Evolutionary conservation across 1,140 invertebrate species (phyloP), one percentile per base, ranked within the genome.

Genomic region (Ceratosolen solmsi): DNA sequence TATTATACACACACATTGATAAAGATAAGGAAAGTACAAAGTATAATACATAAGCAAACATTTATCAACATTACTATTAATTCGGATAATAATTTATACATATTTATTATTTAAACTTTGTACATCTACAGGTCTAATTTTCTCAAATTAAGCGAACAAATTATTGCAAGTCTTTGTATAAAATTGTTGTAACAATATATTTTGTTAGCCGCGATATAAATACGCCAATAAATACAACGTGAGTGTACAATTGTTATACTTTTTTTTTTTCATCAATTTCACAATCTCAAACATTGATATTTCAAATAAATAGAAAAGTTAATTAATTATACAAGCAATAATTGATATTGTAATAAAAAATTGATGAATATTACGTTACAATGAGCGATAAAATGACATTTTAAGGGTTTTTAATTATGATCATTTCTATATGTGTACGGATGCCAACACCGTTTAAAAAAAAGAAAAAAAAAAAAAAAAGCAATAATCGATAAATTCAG

Each of bases 401-500:
- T 46, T 13, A 46, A 46, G 13, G 13, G 13, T 13, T 46, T 13
- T 27, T 27, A 63, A 63, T 27, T 30, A 63, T 30, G 7, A 63
- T 1, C 5, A 54, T 54, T 5, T 54, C 51, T 2, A 54, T 54
- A 54, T 22, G 17, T 54, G 51, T 11, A 20, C 51, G 41, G 11
- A 13, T 38, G 33, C 33, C 27, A 2, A 41, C 56, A 63, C 27
- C 36, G 46, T 63, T 76, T 63, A 76, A 76, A 63, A 56, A 56
- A 25, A 30, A 22, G 4, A 33, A 20, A 65, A 30, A 65, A n/a
- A n/a, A n/a, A n/a, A n/a, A n/a, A n/a, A n/a, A n/a, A n/a, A n/a
- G n/a, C n/a, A n/a, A n/a, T n/a, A n/a, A n/a, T n/a, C n/a, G n/a
- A 5, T 46, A 13, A 46, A 46, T 46, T 5, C 5, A 46, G 41